These are phyloP conservation scores for Oceanodroma leucorhoa DNA, from an alignment of 2,797 vertebrate genomes.

Conservation along the genomic window DNA sequence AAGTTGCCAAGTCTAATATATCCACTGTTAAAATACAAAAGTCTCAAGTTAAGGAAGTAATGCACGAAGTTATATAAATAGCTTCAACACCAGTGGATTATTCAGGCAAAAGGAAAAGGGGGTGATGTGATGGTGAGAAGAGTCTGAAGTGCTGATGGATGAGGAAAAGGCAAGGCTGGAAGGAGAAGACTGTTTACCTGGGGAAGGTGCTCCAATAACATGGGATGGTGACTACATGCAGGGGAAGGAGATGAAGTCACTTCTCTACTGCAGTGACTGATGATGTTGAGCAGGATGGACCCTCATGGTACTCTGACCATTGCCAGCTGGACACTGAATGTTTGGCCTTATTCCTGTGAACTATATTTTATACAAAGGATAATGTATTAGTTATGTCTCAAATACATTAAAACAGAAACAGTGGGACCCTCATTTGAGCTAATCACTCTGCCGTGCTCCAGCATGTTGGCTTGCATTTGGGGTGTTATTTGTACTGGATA, in stretches of 20 bases:
- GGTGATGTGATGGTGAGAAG: neutral
- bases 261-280: neutral
- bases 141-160: neutral
- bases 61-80: neutral
- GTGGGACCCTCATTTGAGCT: neutral
- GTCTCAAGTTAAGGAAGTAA: constrained; percentile 1
- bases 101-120: neutral
- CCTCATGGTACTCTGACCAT: fast-evolving
- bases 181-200: neutral
- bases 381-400: neutral
- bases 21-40: neutral
- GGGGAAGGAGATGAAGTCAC: neutral
- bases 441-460: neutral
- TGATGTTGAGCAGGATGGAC: neutral
- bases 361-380: neutral
- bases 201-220: neutral
- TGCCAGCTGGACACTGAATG: neutral
- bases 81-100: neutral
- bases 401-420: neutral
- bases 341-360: neutral
- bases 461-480: neutral
- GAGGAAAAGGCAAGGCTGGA: neutral
- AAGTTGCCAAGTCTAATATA: neutral
- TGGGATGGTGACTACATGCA: neutral
- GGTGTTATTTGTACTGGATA: neutral